phyloP scores from a whole-genome alignment of 2,797 vertebrate genomes.

The Pangasius sanitwongsei region DNA sequence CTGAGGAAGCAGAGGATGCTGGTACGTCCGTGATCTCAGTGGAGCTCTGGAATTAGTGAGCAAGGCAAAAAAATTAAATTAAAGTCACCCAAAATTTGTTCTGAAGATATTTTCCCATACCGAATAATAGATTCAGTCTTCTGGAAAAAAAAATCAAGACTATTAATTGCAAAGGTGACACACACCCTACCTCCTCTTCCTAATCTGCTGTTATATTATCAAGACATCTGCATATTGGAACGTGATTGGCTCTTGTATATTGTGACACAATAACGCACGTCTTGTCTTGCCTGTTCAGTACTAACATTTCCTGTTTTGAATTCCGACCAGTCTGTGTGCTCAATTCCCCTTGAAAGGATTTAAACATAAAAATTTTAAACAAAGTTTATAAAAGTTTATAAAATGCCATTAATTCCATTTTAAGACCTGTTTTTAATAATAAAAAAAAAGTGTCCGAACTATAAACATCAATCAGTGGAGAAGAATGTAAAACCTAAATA shows the following conservation, averaged over 20 bases:
- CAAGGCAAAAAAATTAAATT: not conserved
- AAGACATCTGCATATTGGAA: not conserved
- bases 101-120: not conserved
- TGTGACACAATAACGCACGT: not conserved
- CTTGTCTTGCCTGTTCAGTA: not conserved
- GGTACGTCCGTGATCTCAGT: slow-evolving; percentile 44
- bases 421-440: not conserved
- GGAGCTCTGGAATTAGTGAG: slow-evolving; percentile 57
- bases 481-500: not conserved
- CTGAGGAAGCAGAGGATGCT: slow-evolving; percentile 52
- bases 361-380: not conserved
- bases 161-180: not conserved
- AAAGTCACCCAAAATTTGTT: not conserved
- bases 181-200: not conserved
- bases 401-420: not conserved
- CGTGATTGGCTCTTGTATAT: not conserved
- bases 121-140: not conserved
- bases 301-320: not conserved
- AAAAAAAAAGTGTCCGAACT: no score
- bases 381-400: not conserved
- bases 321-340: not conserved
- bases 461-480: not conserved
- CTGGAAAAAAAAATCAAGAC: not conserved
- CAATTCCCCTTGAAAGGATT: not conserved
- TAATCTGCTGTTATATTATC: not conserved